These are phyloP conservation scores for Proteles cristata DNA, from an alignment of 2,113 vertebrate species.

Conservation along the genomic window DNA sequence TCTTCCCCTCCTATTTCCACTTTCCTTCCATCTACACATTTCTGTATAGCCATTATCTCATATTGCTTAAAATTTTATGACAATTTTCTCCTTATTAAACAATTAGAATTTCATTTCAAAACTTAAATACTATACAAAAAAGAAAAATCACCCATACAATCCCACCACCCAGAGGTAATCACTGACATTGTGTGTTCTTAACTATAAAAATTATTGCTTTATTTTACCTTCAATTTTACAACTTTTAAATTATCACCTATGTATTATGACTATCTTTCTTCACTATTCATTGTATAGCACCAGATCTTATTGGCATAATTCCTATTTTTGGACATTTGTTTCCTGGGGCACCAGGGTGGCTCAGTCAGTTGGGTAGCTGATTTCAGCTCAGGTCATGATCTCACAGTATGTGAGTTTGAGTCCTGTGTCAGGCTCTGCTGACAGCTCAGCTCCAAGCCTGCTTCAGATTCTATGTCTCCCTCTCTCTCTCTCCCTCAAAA, in stretches of 20 bases:
- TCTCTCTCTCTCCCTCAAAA: no score
- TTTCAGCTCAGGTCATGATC: no score
- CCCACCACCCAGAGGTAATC: background rate
- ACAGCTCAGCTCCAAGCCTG: no score
- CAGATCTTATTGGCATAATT: slow-evolving; percentile 36
- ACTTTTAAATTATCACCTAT: background rate
- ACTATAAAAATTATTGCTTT: background rate
- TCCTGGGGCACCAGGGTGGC: no score
- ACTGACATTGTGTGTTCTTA: background rate
- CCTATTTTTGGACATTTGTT: background rate
- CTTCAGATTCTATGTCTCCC: no score
- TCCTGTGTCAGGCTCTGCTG: no score
- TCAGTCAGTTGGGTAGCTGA: no score
- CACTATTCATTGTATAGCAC: background rate
- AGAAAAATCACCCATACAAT: background rate
- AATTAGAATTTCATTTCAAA: background rate
- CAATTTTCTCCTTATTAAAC: background rate
- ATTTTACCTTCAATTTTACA: background rate
- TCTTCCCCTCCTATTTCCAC: no score
- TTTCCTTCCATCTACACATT: background rate
- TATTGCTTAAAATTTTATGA: background rate
- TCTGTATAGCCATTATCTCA: background rate
- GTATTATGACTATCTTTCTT: background rate
- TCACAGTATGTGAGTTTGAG: no score
- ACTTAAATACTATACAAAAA: background rate